Conservation (phyloP, 1,140 invertebrate species). For the Drosophila ficusphila region DNA sequence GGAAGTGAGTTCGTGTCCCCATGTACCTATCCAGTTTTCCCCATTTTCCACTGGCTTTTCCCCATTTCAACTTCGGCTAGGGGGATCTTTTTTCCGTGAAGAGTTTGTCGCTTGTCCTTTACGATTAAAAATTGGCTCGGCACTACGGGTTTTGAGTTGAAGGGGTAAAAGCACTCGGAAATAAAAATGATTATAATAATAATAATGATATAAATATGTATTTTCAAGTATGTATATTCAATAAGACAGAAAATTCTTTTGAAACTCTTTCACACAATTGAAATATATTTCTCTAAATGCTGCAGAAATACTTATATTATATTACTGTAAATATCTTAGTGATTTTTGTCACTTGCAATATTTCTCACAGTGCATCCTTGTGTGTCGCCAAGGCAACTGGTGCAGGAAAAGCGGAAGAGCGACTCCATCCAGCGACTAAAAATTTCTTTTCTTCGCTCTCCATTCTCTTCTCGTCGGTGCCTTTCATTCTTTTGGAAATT, state of each 20-base stretch:
- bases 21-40: too few relatives aligned
- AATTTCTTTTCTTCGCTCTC: constrained; percentile 28
- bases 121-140: constrained; percentile 20
- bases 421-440: constrained; percentile 13
- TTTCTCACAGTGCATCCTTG: background rate
- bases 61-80: background rate
- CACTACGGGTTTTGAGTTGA: too few relatives aligned
- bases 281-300: too few relatives aligned
- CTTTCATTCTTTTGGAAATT: constrained; percentile 43
- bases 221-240: too few relatives aligned
- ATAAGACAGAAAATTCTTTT: too few relatives aligned
- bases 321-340: too few relatives aligned
- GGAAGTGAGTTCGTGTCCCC: constrained; percentile 3
- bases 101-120: constrained; percentile 28
- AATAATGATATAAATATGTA: too few relatives aligned
- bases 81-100: background rate
- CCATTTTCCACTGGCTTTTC: background rate
- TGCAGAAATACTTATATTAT: background rate
- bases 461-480: constrained; percentile 3
- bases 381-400: constrained; percentile 30
- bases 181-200: background rate
- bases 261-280: too few relatives aligned
- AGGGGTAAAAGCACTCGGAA: background rate
- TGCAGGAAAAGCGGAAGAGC: constrained; percentile 9
- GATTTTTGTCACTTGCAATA: too few relatives aligned